Conservation (phyloP, 1,140 invertebrate species). For the Nebria ingens region DNA sequence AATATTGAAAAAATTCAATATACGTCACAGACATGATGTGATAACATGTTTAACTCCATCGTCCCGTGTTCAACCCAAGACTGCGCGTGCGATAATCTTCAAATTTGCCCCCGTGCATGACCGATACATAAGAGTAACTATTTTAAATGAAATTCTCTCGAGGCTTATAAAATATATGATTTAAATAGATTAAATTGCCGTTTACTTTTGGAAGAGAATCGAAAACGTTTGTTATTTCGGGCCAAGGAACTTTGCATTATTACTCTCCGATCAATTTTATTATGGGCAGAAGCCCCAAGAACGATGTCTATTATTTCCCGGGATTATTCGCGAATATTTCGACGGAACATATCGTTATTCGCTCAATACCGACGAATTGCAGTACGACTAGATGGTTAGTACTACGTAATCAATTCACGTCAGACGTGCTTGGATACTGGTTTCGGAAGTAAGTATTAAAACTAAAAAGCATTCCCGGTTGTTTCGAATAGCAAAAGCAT, state of each 20-base stretch:
- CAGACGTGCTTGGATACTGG: too few species aligned
- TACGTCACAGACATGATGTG: constrained; percentile 16
- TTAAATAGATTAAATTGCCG: neutral
- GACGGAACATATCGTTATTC: neutral
- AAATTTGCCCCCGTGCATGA: constrained; percentile 22
- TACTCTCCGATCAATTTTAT: neutral
- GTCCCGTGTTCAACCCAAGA: constrained; percentile 14
- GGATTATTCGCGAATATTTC: neutral
- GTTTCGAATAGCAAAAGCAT: neutral
- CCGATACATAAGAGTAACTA: constrained; percentile 10
- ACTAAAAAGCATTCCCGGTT: neutral
- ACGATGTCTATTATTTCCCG: neutral
- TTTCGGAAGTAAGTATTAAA: neutral
- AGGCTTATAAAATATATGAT: neutral
- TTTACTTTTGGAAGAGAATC: neutral
- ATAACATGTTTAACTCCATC: constrained; percentile 21
- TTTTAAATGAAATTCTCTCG: neutral
- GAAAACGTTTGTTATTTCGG: neutral
- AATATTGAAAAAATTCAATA: constrained; percentile 15
- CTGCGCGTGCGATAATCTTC: constrained; percentile 17
- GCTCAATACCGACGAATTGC: neutral
- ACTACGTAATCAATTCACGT: too few species aligned
- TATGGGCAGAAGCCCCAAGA: neutral
- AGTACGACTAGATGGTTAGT: too few species aligned
- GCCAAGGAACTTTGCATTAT: neutral